Evolutionary conservation across 1,140 invertebrate species (phyloP).

Genomic region (Heterodera schachtii): DNA sequence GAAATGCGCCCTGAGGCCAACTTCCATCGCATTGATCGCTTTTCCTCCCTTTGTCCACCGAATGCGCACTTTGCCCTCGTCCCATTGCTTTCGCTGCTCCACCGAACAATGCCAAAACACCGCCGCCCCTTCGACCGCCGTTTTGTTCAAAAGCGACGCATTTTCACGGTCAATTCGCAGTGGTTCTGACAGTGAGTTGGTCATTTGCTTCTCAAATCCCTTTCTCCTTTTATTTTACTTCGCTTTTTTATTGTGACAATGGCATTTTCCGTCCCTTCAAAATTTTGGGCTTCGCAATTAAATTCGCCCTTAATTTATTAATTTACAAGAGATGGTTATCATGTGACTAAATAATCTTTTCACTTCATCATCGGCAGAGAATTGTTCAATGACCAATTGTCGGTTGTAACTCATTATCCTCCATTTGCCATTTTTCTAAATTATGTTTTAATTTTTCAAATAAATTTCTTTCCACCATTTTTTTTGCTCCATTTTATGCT

Average conservation of each 20-base stretch:
- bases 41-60: conserved; percentile 49
- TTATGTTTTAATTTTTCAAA: neutral
- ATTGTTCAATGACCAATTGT: neutral
- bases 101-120: conserved; percentile 59
- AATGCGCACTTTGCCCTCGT: conserved; percentile 41
- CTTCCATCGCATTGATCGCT: conserved; percentile 38
- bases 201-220: neutral
- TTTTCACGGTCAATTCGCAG: conserved; percentile 22
- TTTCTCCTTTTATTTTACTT: neutral
- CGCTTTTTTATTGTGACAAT: conserved; percentile 11
- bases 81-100: conserved; percentile 16
- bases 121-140: conserved; percentile 54
- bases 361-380: neutral
- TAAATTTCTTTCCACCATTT: conserved; percentile 12
- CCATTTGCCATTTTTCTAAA: conserved; percentile 3
- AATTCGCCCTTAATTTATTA: conserved; percentile 32
- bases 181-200: neutral
- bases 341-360: neutral
- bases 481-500: conserved; percentile 1
- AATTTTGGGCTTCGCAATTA: conserved; percentile 32
- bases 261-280: conserved; percentile 28
- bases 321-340: neutral
- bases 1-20: conserved; percentile 47
- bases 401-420: neutral
- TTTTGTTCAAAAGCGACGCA: conserved; percentile 50